Evolutionary conservation across 1,140 invertebrate genomes (phyloP), one percentile per base, ranked within the genome.

Genomic region (Atta texana): DNA sequence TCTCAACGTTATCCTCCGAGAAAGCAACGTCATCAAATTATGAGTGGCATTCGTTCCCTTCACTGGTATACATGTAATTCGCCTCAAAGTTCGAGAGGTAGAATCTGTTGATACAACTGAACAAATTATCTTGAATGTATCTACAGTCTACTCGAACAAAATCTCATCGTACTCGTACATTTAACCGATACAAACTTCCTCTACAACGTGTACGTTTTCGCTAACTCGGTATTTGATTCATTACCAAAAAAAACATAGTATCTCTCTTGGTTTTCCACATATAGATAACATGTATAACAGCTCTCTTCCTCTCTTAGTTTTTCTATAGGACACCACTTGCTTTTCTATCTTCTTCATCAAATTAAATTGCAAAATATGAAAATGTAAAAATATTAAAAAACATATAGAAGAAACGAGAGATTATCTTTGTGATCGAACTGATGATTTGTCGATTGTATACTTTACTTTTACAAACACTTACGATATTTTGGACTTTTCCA

Each of bases 241-340:
- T 89, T 76, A 64, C 7, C 10, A 72, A 82, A n/a, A 64, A 89
- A n/a, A 89, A 18, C 18, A 51, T 64, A 63, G 44, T 51, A 28
- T 44, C 10, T 85, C 34, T 85, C 34, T 39, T 39, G 49, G 10
- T 68, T 81, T 69, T 53, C n/a, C 69, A 51, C 24, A 8, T 16
- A 44, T 57, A 34, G 21, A 76, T 34, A 61, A 59, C 57, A 66
- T 34, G 28, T 66, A 51, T 51, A 51, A 69, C 39, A 14, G 68
- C 61, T 89, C 88, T 89, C 76, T 89, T 89, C 85, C 66, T 90
- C 55, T 39, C 76, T 89, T 87, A 78, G 31, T 89, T 66, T 85
- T 84, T 90, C 85, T 89, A 10, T 28, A 87, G 49, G 5, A 18
- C 16, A 1, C 55, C 55, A 72, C 74, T 74, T 87, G 53, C 66